These are phyloP conservation scores for Paedocypris sp. DNA, from an alignment of 2,113 vertebrate species.

Conservation along the genomic window DNA sequence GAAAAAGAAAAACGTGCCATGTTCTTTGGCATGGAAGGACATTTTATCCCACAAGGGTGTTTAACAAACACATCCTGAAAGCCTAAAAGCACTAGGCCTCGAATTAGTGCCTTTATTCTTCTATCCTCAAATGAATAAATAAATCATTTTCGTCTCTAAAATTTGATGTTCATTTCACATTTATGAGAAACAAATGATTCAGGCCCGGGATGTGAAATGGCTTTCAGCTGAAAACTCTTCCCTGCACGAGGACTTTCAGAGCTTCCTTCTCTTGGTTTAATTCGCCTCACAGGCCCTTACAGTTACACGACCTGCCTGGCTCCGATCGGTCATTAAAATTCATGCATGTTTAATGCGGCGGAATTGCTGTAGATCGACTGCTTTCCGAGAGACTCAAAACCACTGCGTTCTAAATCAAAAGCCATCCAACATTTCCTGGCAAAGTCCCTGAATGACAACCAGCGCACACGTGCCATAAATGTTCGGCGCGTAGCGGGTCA, in stretches of 20 bases:
- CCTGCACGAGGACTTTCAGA: background rate
- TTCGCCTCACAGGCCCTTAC: constrained; percentile 3
- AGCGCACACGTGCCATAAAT: constrained; percentile 1
- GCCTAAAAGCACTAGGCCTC: background rate
- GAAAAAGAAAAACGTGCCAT: too few relatives aligned
- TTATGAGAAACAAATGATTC: constrained; percentile 10
- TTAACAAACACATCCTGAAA: background rate
- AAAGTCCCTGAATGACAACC: background rate
- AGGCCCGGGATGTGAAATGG: constrained; percentile 6
- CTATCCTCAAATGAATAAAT: too few relatives aligned
- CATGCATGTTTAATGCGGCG: constrained; percentile 34
- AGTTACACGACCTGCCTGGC: constrained; percentile 8
- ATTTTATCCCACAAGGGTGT: background rate
- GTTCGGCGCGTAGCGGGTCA: background rate
- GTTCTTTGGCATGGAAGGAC: too few relatives aligned
- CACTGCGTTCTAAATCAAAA: constrained; percentile 1
- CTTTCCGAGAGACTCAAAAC: constrained; percentile 7
- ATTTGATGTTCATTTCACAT: background rate
- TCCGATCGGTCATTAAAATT: constrained; percentile 23
- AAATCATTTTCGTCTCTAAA: too few relatives aligned
- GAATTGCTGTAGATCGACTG: constrained; percentile 22
- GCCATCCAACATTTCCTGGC: background rate
- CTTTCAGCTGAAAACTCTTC: constrained; percentile 18
- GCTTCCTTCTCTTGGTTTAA: constrained; percentile 4
- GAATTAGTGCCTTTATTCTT: background rate